These are phyloP conservation scores for Limnephilus rhombicus DNA, from an alignment of 2,888 invertebrate genomes.

Conservation along the genomic window DNA sequence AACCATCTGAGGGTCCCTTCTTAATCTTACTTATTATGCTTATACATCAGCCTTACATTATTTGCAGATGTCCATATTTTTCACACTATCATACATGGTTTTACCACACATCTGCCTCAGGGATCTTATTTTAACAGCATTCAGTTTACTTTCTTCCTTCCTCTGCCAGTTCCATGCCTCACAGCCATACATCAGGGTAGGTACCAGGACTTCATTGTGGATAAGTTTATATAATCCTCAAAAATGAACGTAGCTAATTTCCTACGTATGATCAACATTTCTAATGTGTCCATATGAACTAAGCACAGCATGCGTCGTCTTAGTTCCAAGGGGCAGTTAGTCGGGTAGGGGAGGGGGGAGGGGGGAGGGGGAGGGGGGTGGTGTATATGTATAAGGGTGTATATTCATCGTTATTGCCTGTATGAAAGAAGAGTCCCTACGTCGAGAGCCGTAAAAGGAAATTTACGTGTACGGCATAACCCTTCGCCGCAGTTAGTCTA, in stretches of 20 bases:
- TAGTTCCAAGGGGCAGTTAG: slow-evolving; percentile 44
- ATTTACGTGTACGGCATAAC: slow-evolving; percentile 66
- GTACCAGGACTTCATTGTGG: too few species aligned
- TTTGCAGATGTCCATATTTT: too few species aligned
- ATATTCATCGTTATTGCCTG: slow-evolving; percentile 65
- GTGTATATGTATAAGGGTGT: slow-evolving; percentile 35
- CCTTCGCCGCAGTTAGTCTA: slow-evolving; percentile 66
- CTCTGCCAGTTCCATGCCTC: too few species aligned
- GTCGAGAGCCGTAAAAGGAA: slow-evolving; percentile 65
- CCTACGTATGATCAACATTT: not conserved
- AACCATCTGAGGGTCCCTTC: too few species aligned
- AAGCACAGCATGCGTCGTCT: slow-evolving; percentile 31
- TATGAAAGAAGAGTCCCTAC: slow-evolving; percentile 66
- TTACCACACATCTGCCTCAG: too few species aligned
- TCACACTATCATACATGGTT: too few species aligned
- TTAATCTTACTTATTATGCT: too few species aligned
- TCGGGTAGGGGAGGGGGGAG: slow-evolving; percentile 7
- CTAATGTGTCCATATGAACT: not conserved
- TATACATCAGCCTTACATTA: too few species aligned
- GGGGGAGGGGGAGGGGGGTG: not conserved
- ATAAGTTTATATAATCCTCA: not conserved
- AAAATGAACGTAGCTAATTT: not conserved
- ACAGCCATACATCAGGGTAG: too few species aligned
- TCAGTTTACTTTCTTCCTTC: too few species aligned
- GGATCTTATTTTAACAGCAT: too few species aligned